Evolutionary conservation across 2,113 vertebrate species (phyloP).

Genomic region (human (Homo sapiens)): DNA sequence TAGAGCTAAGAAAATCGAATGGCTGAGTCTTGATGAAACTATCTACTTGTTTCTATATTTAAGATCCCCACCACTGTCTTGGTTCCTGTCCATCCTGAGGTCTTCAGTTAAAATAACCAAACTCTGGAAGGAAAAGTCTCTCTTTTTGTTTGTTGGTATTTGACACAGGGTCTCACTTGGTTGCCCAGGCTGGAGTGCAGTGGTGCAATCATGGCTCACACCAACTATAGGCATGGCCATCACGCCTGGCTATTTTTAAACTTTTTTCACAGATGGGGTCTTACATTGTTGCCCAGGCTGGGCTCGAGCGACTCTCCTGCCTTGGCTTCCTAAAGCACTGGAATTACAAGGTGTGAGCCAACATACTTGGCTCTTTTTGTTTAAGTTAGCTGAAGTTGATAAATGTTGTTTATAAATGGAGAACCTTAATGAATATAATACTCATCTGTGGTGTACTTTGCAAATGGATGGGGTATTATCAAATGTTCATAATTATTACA

Average conservation of each 20-base stretch:
- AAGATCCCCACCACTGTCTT: not conserved
- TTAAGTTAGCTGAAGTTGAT: not conserved
- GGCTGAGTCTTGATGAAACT: not conserved
- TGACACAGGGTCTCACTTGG: too few species aligned
- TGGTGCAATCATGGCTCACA: too few species aligned
- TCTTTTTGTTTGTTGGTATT: not conserved
- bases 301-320: too few species aligned
- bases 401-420: not conserved
- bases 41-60: not conserved
- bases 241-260: too few species aligned
- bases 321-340: too few species aligned
- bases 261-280: too few species aligned
- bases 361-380: too few species aligned
- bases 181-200: too few species aligned
- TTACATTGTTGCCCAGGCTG: too few species aligned
- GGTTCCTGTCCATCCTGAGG: not conserved
- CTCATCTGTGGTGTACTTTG: slow-evolving; percentile 67
- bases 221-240: too few species aligned
- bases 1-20: not conserved
- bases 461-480: slow-evolving; percentile 75
- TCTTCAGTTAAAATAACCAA: not conserved
- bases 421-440: not conserved
- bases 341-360: too few species aligned
- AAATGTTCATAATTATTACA: slow-evolving; percentile 39
- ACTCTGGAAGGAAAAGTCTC: not conserved